These are phyloP conservation scores for Pangasius mekongensis DNA, from an alignment of 2,797 vertebrate genomes.

Conservation along the genomic window DNA sequence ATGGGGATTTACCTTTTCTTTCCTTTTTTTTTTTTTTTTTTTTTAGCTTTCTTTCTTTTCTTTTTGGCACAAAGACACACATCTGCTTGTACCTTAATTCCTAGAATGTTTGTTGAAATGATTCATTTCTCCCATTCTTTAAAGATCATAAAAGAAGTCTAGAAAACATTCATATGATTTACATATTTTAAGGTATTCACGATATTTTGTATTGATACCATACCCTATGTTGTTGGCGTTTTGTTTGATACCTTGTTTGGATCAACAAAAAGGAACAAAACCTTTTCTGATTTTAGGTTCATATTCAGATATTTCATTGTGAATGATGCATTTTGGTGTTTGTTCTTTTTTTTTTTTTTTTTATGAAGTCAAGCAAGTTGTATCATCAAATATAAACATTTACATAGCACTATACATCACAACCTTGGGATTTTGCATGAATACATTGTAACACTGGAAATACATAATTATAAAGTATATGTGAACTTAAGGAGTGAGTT, in stretches of 20 bases:
- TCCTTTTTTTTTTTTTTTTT: background rate
- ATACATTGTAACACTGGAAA: slow-evolving; percentile 80
- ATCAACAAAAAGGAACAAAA: slow-evolving; percentile 41
- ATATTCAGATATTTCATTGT: slow-evolving; percentile 8
- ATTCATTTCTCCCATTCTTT: background rate
- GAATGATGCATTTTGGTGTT: slow-evolving; percentile 4
- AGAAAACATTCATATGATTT: slow-evolving; percentile 21
- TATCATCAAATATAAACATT: slow-evolving; percentile 62
- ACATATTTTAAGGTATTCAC: slow-evolving; percentile 31
- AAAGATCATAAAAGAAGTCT: background rate
- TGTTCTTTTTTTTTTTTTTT: background rate
- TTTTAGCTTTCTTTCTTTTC: background rate
- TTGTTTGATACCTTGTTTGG: slow-evolving; percentile 11
- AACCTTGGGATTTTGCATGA: slow-evolving; percentile 75
- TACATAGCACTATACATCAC: slow-evolving; percentile 78
- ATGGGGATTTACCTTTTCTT: background rate
- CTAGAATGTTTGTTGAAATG: background rate
- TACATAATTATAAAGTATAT: slow-evolving; percentile 66
- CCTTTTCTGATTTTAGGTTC: slow-evolving; percentile 33
- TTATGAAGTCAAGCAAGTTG: slow-evolving; percentile 6
- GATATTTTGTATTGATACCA: slow-evolving; percentile 35
- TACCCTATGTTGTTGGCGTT: slow-evolving; percentile 22
- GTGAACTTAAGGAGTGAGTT: slow-evolving; percentile 80
- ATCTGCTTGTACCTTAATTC: background rate
- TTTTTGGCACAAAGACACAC: slow-evolving; percentile 7